These are phyloP conservation scores for Mobula hypostoma DNA, from an alignment of 2,113 vertebrate species.

Conservation along the genomic window DNA sequence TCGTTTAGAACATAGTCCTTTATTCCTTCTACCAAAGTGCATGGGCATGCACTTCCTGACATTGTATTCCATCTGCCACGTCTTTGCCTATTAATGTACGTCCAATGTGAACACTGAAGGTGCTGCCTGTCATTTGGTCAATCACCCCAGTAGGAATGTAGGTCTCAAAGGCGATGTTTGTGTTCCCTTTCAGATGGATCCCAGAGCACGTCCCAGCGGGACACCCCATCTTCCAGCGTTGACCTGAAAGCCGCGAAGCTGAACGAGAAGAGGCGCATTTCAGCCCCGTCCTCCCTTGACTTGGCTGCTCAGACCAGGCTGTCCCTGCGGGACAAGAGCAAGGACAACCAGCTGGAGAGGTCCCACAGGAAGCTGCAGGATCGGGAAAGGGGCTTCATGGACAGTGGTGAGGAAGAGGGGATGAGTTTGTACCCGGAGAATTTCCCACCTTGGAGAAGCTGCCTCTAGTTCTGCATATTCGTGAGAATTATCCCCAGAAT, in stretches of 20 bases:
- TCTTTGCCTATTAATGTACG: too few relatives aligned
- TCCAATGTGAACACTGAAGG: neutral
- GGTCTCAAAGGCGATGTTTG: too few relatives aligned
- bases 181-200: conserved; percentile 48
- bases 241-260: conserved; percentile 53
- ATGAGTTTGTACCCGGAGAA: neutral
- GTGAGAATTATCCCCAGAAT: too few relatives aligned
- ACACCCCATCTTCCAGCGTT: conserved; percentile 45
- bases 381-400: conserved; percentile 44
- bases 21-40: too few relatives aligned
- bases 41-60: too few relatives aligned
- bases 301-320: conserved; percentile 53
- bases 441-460: too few relatives aligned
- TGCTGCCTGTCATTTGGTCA: neutral
- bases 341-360: conserved; percentile 56
- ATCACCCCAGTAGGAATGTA: neutral
- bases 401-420: conserved; percentile 53
- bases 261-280: conserved; percentile 57
- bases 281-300: conserved; percentile 57
- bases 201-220: conserved; percentile 55
- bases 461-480: too few relatives aligned
- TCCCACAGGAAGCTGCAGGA: conserved; percentile 49
- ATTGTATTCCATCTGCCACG: too few relatives aligned
- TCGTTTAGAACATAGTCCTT: too few relatives aligned
- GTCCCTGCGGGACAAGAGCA: conserved; percentile 54